A percentile compares a stretch with the other conserved stretches of the same genome.
Evolutionary conservation across 1,140 invertebrate genomes (phyloP).

Genomic region (Anoplophora glabripennis): DNA sequence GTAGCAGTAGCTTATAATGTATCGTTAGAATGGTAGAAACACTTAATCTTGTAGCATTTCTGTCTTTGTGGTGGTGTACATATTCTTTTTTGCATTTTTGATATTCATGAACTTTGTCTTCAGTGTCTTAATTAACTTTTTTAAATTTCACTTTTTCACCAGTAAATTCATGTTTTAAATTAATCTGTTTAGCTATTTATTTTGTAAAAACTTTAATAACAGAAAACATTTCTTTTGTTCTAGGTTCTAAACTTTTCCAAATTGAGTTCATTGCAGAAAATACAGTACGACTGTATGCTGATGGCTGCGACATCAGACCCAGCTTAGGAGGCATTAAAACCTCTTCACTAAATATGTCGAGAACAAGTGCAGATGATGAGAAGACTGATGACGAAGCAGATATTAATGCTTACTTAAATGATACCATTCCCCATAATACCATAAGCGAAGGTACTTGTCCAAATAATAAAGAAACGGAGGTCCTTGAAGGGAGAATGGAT

Average conservation of each 20-base stretch:
- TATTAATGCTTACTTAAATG: too few relatives aligned
- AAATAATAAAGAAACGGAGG: too few relatives aligned
- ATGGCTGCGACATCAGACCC: conserved; percentile 35
- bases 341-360: conserved; percentile 2
- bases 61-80: too few relatives aligned
- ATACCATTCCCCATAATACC: too few relatives aligned
- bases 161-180: background rate
- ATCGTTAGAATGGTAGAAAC: too few relatives aligned
- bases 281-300: conserved; percentile 33
- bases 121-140: background rate
- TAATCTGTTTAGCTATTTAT: background rate
- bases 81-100: background rate
- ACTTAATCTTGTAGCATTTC: too few relatives aligned
- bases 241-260: conserved; percentile 34
- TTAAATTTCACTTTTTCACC: background rate
- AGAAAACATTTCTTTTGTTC: conserved; percentile 5
- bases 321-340: conserved; percentile 30
- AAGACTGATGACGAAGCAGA: too few relatives aligned
- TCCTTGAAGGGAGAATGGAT: too few relatives aligned
- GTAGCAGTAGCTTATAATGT: too few relatives aligned
- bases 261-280: conserved; percentile 33
- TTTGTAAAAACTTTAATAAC: background rate
- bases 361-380: too few relatives aligned
- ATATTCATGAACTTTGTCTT: background rate
- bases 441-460: too few relatives aligned